phyloP scores from a whole-genome alignment of 2,797 vertebrate genomes.

The Arvicola amphibius region DNA sequence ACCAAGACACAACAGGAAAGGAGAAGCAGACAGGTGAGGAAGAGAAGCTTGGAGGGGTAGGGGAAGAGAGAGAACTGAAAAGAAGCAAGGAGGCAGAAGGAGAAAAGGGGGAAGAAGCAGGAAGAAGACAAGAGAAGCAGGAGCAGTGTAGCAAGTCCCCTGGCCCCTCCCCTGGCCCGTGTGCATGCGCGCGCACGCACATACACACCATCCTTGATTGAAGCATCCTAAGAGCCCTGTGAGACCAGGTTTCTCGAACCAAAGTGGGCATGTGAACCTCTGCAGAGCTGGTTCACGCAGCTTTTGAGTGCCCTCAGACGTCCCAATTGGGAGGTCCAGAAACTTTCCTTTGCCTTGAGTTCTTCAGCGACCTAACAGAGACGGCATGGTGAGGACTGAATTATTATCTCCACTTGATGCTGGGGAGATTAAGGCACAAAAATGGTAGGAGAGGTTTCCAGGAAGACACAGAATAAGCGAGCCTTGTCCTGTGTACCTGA shows the following conservation, averaged over 20 bases:
- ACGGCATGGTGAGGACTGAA: neutral
- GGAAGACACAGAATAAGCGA: neutral
- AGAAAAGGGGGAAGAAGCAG: too few species aligned
- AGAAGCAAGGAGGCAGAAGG: neutral
- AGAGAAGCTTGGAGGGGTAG: rapidly evolving
- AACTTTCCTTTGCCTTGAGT: neutral
- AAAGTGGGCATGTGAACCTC: neutral
- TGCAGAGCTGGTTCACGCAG: neutral
- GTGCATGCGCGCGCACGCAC: rapidly evolving
- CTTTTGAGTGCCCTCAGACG: neutral
- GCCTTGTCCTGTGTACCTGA: neutral
- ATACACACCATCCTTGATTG: neutral
- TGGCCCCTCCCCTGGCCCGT: rapidly evolving
- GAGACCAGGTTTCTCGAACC: neutral
- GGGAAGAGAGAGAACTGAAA: neutral
- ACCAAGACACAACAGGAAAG: neutral
- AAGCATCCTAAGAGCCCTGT: neutral
- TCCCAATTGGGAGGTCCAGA: neutral
- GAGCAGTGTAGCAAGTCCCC: rapidly evolving
- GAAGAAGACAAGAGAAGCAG: neutral
- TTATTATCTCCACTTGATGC: neutral
- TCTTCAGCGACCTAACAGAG: neutral
- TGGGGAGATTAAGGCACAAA: neutral
- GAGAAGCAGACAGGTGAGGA: too few species aligned
- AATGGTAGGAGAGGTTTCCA: neutral